Evolutionary conservation across 2,888 invertebrate species (phyloP).

Genomic region (Anarsia innoxiella): DNA sequence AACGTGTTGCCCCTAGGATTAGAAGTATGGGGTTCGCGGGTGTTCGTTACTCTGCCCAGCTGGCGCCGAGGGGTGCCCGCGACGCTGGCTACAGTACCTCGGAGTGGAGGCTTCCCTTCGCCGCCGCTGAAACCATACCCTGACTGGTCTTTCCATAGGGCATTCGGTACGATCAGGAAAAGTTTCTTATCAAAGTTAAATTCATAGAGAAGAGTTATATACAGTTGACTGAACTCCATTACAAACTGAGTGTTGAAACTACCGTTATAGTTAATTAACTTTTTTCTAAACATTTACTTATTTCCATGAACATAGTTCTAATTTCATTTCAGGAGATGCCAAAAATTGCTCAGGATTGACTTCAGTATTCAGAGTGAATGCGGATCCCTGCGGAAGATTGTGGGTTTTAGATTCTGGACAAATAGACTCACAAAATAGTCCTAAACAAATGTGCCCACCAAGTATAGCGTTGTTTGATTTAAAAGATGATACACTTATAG

Average conservation of each 20-base stretch:
- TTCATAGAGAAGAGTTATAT: too few species aligned
- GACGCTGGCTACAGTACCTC: conserved; percentile 80
- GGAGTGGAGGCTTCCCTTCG: conserved; percentile 58
- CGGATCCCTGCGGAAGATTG: conserved; percentile 83
- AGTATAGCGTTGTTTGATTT: conserved; percentile 84
- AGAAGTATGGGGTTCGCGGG: conserved; percentile 79
- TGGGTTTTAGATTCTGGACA: conserved; percentile 90
- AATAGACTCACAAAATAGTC: conserved; percentile 77
- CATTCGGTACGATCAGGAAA: too few species aligned
- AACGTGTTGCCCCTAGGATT: conserved; percentile 85
- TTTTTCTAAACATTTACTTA: too few species aligned
- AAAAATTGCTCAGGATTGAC: conserved; percentile 79
- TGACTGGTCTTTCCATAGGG: conserved; percentile 80
- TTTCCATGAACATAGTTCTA: too few species aligned
- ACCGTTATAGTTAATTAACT: too few species aligned
- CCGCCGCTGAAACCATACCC: conserved; percentile 85
- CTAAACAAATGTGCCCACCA: conserved; percentile 83
- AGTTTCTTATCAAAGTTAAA: conserved; percentile 20
- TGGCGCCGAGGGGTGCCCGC: conserved; percentile 86
- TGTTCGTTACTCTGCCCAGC: conserved; percentile 85
- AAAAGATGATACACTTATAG: conserved; percentile 75
- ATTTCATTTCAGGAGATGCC: conserved; percentile 44
- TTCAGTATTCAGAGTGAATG: conserved; percentile 84
- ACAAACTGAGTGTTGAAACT: too few species aligned
- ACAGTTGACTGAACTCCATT: too few species aligned